phyloP scores from a whole-genome alignment of 2,113 vertebrate genomes.

The Rhinichthys klamathensis region DNA sequence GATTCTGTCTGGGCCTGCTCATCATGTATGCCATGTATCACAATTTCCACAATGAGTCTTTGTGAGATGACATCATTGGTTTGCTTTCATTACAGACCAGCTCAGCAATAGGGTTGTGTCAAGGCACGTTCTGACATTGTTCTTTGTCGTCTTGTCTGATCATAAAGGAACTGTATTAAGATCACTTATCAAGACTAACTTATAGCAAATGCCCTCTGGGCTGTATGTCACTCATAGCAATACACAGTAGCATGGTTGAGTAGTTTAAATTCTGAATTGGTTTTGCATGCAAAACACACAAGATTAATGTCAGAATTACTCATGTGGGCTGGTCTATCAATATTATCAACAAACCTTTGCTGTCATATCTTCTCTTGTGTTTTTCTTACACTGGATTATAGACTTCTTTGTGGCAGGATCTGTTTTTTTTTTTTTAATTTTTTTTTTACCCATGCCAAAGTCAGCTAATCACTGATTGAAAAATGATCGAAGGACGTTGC shows the following conservation, averaged over 20 bases:
- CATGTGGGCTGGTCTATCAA: background rate
- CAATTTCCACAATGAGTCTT: conserved; percentile 20
- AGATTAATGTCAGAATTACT: conserved; percentile 19
- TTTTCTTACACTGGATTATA: background rate
- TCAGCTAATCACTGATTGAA: conserved; percentile 20
- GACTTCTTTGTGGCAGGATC: background rate
- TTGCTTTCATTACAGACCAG: conserved; percentile 25
- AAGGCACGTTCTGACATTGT: conserved; percentile 40
- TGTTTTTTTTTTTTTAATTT: too few species aligned
- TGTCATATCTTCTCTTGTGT: background rate
- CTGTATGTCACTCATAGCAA: conserved; percentile 16
- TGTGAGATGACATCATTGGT: conserved; percentile 15
- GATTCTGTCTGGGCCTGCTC: conserved; percentile 1
- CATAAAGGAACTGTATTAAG: conserved; percentile 33
- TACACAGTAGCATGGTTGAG: background rate
- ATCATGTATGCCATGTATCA: conserved; percentile 36
- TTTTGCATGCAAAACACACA: conserved; percentile 2
- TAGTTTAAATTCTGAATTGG: background rate
- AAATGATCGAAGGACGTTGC: background rate
- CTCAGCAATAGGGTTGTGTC: conserved; percentile 30
- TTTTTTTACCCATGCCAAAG: background rate
- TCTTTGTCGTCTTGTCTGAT: conserved; percentile 44
- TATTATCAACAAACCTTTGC: background rate
- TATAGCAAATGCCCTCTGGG: conserved; percentile 12
- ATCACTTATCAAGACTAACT: conserved; percentile 42